Evolutionary conservation across 92 coral and sea anemone species (phyloP).

Genomic region (Palythoa grandiflora): DNA sequence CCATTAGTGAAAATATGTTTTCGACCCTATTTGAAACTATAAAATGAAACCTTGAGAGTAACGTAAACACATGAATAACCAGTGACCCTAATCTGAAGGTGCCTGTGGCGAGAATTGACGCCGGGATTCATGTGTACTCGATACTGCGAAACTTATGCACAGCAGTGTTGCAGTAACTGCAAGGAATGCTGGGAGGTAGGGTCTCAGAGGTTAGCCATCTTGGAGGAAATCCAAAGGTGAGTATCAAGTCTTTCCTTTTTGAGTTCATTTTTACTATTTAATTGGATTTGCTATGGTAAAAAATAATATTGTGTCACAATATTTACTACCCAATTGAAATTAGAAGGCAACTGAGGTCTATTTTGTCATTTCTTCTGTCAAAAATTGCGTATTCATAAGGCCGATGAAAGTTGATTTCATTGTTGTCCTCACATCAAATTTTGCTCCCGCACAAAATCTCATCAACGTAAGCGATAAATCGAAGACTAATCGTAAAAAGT

Average conservation of each 20-base stretch:
- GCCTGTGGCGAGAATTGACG: constrained; percentile 5
- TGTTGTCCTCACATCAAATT: not conserved
- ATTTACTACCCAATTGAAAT: constrained; percentile 2
- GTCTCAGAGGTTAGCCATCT: constrained; percentile 2
- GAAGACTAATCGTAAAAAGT: not conserved
- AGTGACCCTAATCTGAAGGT: not conserved
- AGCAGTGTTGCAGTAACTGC: constrained; percentile 3
- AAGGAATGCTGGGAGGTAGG: not conserved
- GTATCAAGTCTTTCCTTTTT: not conserved
- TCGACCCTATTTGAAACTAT: constrained; percentile 3
- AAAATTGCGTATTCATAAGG: not conserved
- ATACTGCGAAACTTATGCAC: constrained; percentile 8
- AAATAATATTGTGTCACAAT: not conserved
- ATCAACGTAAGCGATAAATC: not conserved
- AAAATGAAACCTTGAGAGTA: not conserved
- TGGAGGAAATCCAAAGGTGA: constrained; percentile 9
- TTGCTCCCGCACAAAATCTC: not conserved
- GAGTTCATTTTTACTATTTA: not conserved
- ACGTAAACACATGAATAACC: not conserved
- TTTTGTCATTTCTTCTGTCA: constrained; percentile 2
- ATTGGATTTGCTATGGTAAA: not conserved
- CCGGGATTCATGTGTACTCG: not conserved
- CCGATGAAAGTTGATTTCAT: not conserved
- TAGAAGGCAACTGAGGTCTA: constrained; percentile 9
- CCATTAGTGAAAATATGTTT: not conserved